Evolutionary conservation across 2,113 vertebrate species (phyloP), one percentile per base, ranked within the genome.

Genomic region (Alligator sinensis): DNA sequence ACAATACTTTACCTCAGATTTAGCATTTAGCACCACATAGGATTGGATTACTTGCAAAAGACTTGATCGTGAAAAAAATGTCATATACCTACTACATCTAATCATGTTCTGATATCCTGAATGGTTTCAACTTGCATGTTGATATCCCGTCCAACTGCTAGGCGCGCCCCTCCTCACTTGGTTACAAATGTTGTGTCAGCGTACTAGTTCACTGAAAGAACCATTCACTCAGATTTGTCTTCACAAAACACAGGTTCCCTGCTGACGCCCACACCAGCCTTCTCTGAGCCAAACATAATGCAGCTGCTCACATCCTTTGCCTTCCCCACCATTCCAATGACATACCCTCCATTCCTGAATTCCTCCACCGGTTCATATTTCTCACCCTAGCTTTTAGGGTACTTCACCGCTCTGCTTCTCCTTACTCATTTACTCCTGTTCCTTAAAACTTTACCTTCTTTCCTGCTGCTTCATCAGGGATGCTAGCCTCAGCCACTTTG

Each of bases 281-380:
- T 54, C 91, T 62, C 38, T 24, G 62, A 88, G 88, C 21, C 60
- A 88, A 68, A 93, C 94, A 58, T 25, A 88, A 91, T 59, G 78
- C 9, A 77, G 55, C 34, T 54, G 60, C 25, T 78, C 72, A 94
- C 13, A 47, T 77, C 10, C 74, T 72, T 72, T 84, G 75, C 6
- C 68, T 92, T 92, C 47, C 75, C 5, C 60, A 68, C 21, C 61
- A 91, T 72, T 66, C 88, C 57, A 72, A 1, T 60, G 13, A 34
- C 38, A 25, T 18, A 80, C 76, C 28, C 28, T 82, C n/a, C 86
- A 74, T 62, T 14, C 38, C 6, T 11, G 77, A 70, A 85, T 25
- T 79, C 62, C 16, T 25, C 59, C 60, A 90, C 24, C 17, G 57
- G 82, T 74, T 38, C 7, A 34, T 89, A 86, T 2, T 91, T 92